Percentiles rank a stretch among this genome's conserved stretches.
These are phyloP conservation scores for Maniola jurtina DNA, from an alignment of 1,140 invertebrate species.

Conservation along the genomic window DNA sequence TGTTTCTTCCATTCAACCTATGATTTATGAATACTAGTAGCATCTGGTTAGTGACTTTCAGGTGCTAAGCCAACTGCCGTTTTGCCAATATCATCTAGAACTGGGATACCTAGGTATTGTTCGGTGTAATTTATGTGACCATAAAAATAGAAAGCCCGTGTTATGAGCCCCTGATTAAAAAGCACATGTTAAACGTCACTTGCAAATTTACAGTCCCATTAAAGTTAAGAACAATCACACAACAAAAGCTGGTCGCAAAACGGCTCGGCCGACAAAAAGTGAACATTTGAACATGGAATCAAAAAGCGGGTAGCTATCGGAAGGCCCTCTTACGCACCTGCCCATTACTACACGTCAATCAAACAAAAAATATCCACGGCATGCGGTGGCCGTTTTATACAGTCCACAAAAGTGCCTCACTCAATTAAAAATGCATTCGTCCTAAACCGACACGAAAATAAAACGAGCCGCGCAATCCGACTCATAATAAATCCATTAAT, in stretches of 20 bases:
- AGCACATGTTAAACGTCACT: slow-evolving; percentile 12
- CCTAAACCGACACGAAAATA: slow-evolving; percentile 65
- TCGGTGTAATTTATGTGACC: background rate
- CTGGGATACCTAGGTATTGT: background rate
- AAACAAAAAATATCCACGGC: slow-evolving; percentile 70
- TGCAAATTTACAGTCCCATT: slow-evolving; percentile 17
- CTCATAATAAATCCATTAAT: slow-evolving; percentile 78
- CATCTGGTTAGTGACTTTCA: too few relatives aligned
- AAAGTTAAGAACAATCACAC: slow-evolving; percentile 45
- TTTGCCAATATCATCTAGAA: background rate
- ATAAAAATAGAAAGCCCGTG: background rate
- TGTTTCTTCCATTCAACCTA: too few relatives aligned
- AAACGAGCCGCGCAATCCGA: slow-evolving; percentile 59
- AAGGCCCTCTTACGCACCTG: slow-evolving; percentile 65
- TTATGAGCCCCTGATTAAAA: background rate
- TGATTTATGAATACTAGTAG: too few relatives aligned
- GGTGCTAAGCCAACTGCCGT: background rate
- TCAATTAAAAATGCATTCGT: slow-evolving; percentile 78
- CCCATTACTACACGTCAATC: slow-evolving; percentile 75
- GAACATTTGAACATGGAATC: slow-evolving; percentile 41
- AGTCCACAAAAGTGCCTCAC: slow-evolving; percentile 75
- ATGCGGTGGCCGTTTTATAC: slow-evolving; percentile 72
- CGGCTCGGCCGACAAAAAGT: slow-evolving; percentile 54
- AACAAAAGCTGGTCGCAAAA: slow-evolving; percentile 50
- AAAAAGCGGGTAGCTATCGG: slow-evolving; percentile 69